Conservation (phyloP, 2,888 invertebrate genomes). For the Volucella bombylans region DNA sequence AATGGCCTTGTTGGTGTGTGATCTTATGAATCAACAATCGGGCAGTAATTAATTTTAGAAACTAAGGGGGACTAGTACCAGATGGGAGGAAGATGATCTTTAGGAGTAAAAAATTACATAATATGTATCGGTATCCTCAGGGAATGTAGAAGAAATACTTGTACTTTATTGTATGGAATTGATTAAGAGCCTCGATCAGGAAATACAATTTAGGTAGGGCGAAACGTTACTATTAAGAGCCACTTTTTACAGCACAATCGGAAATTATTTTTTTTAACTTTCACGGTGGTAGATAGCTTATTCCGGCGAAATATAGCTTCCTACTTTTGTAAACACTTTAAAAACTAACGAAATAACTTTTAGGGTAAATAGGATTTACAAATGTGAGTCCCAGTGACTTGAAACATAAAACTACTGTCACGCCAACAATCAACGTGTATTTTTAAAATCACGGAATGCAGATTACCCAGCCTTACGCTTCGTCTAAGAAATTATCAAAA, state of each 20-base stretch:
- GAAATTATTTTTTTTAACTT: background rate
- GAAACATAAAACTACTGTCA: too few relatives aligned
- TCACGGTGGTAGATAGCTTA: too few relatives aligned
- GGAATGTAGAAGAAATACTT: constrained; percentile 42
- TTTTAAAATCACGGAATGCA: too few relatives aligned
- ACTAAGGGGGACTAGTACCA: constrained; percentile 31
- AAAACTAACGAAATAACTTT: too few relatives aligned
- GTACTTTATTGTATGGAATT: constrained; percentile 6
- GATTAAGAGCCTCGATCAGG: constrained; percentile 15
- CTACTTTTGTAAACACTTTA: too few relatives aligned
- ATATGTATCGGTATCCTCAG: constrained; percentile 20
- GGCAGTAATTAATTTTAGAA: constrained; percentile 70
- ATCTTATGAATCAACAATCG: constrained; percentile 72
- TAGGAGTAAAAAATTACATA: constrained; percentile 28
- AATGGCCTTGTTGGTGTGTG: constrained; percentile 68
- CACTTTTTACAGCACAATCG: background rate
- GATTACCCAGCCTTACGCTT: too few relatives aligned
- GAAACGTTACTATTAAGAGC: background rate
- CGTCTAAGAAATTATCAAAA: too few relatives aligned
- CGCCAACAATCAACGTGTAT: too few relatives aligned
- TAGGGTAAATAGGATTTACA: too few relatives aligned
- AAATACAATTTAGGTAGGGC: constrained; percentile 15
- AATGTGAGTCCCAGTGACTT: too few relatives aligned
- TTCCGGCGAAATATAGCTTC: too few relatives aligned
- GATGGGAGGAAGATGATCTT: constrained; percentile 23